These are phyloP conservation scores for Physocephala rufipes DNA, from an alignment of 2,888 invertebrate genomes.

Conservation along the genomic window DNA sequence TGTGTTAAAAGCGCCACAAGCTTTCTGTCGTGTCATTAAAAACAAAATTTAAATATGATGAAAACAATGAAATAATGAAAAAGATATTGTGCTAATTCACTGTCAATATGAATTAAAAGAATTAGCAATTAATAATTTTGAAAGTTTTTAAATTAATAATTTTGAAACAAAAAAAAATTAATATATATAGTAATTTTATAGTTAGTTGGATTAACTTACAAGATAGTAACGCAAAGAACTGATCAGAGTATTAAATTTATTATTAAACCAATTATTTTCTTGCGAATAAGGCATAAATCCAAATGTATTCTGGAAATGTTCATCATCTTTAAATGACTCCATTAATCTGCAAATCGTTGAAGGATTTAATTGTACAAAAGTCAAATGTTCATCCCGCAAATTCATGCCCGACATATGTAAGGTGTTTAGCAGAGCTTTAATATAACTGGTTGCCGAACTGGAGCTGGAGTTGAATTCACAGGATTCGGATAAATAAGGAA, in stretches of 20 bases:
- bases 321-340: constrained; percentile 49
- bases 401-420: constrained; percentile 38
- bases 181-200: too few species aligned
- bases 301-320: constrained; percentile 47
- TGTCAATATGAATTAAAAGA: too few species aligned
- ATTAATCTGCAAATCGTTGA: constrained; percentile 47
- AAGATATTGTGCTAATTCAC: too few species aligned
- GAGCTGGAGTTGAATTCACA: constrained; percentile 38
- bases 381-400: constrained; percentile 22
- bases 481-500: constrained; percentile 35
- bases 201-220: constrained; percentile 49
- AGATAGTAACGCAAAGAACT: constrained; percentile 49
- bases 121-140: too few species aligned
- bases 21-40: neutral
- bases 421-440: constrained; percentile 41
- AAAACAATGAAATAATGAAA: too few species aligned
- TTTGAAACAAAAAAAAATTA: too few species aligned
- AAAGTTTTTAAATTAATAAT: too few species aligned
- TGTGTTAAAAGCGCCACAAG: neutral
- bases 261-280: constrained; percentile 47
- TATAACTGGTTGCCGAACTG: constrained; percentile 28
- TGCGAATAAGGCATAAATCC: constrained; percentile 45
- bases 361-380: constrained; percentile 40
- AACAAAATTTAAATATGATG: too few species aligned
- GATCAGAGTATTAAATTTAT: constrained; percentile 47